Conservation (phyloP, 2,113 vertebrate species). For the Agapornis roseicollis region DNA sequence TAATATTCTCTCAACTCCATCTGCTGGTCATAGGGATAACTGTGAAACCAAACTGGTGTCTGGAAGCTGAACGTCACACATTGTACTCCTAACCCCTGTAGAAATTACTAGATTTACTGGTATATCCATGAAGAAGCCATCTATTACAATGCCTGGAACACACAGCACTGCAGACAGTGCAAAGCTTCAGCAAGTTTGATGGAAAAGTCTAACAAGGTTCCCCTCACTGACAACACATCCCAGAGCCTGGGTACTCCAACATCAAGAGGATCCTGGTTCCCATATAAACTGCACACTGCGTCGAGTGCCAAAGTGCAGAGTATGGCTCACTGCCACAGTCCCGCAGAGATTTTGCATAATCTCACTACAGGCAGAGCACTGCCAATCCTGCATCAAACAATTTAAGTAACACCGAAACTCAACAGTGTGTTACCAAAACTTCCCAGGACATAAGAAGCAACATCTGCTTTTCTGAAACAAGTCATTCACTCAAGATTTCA, state of each 20-base stretch:
- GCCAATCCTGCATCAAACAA: not conserved
- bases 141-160: not conserved
- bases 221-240: not conserved
- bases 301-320: not conserved
- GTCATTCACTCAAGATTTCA: not conserved
- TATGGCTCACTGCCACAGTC: not conserved
- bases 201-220: not conserved
- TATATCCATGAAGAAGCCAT: not conserved
- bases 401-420: not conserved
- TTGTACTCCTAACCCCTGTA: not conserved
- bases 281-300: accelerated
- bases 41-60: not conserved
- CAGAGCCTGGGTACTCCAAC: accelerated
- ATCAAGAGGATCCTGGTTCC: not conserved
- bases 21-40: conserved; percentile 53
- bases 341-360: not conserved
- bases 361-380: not conserved
- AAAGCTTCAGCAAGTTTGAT: not conserved
- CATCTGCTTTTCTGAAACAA: not conserved
- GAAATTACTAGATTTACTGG: not conserved
- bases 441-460: not conserved
- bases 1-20: conserved; percentile 63
- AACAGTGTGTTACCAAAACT: not conserved
- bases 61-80: not conserved
- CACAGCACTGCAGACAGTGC: not conserved